Percentiles rank a stretch among this genome's conserved stretches.
phyloP scores from a whole-genome alignment of 2,113 vertebrate genomes.

The Thunnus maccoyii region DNA sequence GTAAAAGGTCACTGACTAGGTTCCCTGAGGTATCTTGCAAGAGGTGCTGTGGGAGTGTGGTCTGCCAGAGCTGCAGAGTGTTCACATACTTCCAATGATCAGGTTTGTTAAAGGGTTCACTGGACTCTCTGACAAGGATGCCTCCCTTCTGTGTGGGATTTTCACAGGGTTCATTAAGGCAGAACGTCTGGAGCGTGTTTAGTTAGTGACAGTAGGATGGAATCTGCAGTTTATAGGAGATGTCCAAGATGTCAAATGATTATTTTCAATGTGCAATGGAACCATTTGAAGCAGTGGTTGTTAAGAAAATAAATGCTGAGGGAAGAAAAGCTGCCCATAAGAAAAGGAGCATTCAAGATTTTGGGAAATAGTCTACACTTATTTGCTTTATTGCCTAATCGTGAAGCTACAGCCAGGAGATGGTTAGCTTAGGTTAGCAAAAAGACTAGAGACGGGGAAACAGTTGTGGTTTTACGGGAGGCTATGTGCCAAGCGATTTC shows the following conservation, averaged over 20 bases:
- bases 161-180: slow-evolving; percentile 32
- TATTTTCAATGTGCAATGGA: not conserved
- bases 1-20: slow-evolving; percentile 40
- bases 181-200: slow-evolving; percentile 24
- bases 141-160: slow-evolving; percentile 29
- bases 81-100: slow-evolving; percentile 17
- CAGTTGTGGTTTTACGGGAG: too few relatives aligned
- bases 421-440: too few relatives aligned
- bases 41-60: slow-evolving; percentile 5
- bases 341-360: too few relatives aligned
- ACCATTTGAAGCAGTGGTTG: not conserved
- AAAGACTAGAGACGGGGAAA: too few relatives aligned
- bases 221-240: slow-evolving; percentile 16
- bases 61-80: slow-evolving; percentile 15
- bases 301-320: too few relatives aligned
- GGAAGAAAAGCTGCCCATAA: too few relatives aligned
- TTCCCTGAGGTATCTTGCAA: slow-evolving; percentile 8
- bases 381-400: too few relatives aligned
- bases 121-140: slow-evolving; percentile 24
- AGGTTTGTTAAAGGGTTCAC: slow-evolving; percentile 14
- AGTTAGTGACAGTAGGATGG: not conserved
- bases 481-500: too few relatives aligned
- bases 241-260: too few relatives aligned
- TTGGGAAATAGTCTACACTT: too few relatives aligned
- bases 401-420: too few relatives aligned